Evolutionary conservation across 1,140 invertebrate genomes (phyloP).

Genomic region (Plodia interpunctella): DNA sequence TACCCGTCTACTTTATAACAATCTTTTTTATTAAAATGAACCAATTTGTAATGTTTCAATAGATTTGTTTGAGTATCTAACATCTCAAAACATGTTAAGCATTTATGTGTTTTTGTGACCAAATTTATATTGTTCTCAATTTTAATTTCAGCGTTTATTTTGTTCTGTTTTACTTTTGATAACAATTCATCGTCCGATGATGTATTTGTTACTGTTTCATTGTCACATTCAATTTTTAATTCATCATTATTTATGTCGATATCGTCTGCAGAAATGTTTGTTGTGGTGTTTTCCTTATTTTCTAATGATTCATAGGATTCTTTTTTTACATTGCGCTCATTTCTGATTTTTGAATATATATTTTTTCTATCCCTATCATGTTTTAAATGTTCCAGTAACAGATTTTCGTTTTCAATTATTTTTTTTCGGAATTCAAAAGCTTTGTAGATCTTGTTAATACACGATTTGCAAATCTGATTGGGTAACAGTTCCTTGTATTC

Average conservation of each 20-base stretch:
- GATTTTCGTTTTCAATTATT: constrained; percentile 34
- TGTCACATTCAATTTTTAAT: neutral
- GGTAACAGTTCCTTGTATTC: constrained; percentile 23
- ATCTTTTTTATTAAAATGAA: constrained; percentile 22
- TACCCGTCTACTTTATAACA: constrained; percentile 8
- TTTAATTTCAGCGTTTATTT: constrained; percentile 13
- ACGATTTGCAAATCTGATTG: constrained; percentile 30
- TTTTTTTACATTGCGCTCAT: constrained; percentile 8
- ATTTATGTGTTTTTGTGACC: constrained; percentile 23
- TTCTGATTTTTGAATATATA: constrained; percentile 16
- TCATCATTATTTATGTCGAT: neutral
- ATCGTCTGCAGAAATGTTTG: constrained; percentile 2
- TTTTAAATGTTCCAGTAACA: constrained; percentile 24
- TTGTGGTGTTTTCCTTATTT: constrained; percentile 1
- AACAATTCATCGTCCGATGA: constrained; percentile 18
- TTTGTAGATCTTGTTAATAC: constrained; percentile 32
- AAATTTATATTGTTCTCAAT: constrained; percentile 9
- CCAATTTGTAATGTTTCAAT: constrained; percentile 37
- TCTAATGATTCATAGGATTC: neutral
- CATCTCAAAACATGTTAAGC: constrained; percentile 42
- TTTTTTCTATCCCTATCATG: constrained; percentile 14
- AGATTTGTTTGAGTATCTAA: constrained; percentile 30
- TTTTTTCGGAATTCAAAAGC: constrained; percentile 29
- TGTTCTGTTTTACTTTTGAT: constrained; percentile 8
- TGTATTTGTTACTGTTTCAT: neutral